phyloP scores from a whole-genome alignment of 1,140 invertebrate species.

The Drosophila orena region DNA sequence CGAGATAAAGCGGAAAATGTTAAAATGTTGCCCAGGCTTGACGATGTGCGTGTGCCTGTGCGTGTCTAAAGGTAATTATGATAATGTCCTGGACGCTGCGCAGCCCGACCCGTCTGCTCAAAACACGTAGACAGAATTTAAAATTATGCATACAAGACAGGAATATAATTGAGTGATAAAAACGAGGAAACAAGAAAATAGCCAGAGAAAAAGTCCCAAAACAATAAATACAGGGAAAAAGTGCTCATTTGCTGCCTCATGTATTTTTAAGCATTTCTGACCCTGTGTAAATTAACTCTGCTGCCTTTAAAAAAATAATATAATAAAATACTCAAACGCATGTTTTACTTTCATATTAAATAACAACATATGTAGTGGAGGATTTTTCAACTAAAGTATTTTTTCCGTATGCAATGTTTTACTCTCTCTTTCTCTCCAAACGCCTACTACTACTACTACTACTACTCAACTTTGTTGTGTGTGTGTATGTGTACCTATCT shows the following conservation, averaged over 20 bases:
- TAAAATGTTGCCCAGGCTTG: conserved; percentile 53
- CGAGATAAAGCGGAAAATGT: conserved; percentile 55
- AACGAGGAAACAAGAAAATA: conserved; percentile 22
- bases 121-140: conserved; percentile 42
- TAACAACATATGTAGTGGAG: conserved; percentile 68
- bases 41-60: conserved; percentile 33
- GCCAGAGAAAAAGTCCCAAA: conserved; percentile 16
- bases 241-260: conserved; percentile 50
- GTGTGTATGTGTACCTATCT: conserved; percentile 38
- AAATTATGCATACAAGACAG: conserved; percentile 76
- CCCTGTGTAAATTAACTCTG: conserved; percentile 71
- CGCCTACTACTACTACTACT: conserved; percentile 57
- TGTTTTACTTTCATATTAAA: conserved; percentile 52
- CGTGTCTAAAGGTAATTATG: conserved; percentile 68
- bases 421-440: conserved; percentile 75
- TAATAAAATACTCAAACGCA: conserved; percentile 53
- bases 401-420: conserved; percentile 77
- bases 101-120: conserved; percentile 19
- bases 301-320: conserved; percentile 43
- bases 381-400: conserved; percentile 78
- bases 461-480: conserved; percentile 54
- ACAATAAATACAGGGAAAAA: conserved; percentile 17
- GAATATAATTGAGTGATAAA: conserved; percentile 73
- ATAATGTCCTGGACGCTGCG: conserved; percentile 57
- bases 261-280: conserved; percentile 56